Evolutionary conservation across 2,113 vertebrate species (phyloP), one percentile per base, ranked within the genome.

Genomic region (Daubentonia madagascariensis): DNA sequence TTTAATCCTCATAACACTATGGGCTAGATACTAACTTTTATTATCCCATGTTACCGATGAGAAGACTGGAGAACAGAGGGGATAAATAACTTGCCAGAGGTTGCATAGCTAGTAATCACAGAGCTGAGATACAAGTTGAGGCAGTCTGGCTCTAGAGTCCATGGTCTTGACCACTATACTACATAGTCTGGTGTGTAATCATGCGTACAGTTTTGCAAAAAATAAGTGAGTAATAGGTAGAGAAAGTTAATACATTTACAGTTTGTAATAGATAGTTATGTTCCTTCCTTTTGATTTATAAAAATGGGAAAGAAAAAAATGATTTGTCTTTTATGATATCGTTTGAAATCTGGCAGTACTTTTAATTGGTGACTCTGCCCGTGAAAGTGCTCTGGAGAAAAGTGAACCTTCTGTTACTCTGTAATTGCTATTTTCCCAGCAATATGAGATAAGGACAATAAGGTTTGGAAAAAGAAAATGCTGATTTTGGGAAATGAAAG

Each of bases 401-500:
- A 93, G 94, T 48, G 59, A 96, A 81, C 93, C 97, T 96, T 97
- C 97, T 98, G 93, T 89, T 91, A 48, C 54, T 93, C 85, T 67
- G 40, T 98, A 97, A 98, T 98, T 97, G 96, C 95, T 98, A 87
- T 97, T 97, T 97, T 85, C 72, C 89, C 89, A 83, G 96, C 91
- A 96, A 75, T 93, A 59, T 43, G 78, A 97, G 97, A 97, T 97
- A 97, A 98, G 91, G 91, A 96, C 97, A 97, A 89, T 93, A 92
- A 85, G 81, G 96, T 70, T 52, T 96, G 88, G 94, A 94, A 86
- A 91, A 97, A 94, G 96, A 94, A 97, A 97, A 92, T 35, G 88
- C 91, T 95, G 91, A 97, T 97, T 83, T 86, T 54, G 75, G 86
- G 43, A 97, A 96, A 96, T 73, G 92, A 92, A 93, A 85, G 37